These are phyloP conservation scores for Rachycentron canadum DNA, from an alignment of 2,797 vertebrate species.

Conservation along the genomic window DNA sequence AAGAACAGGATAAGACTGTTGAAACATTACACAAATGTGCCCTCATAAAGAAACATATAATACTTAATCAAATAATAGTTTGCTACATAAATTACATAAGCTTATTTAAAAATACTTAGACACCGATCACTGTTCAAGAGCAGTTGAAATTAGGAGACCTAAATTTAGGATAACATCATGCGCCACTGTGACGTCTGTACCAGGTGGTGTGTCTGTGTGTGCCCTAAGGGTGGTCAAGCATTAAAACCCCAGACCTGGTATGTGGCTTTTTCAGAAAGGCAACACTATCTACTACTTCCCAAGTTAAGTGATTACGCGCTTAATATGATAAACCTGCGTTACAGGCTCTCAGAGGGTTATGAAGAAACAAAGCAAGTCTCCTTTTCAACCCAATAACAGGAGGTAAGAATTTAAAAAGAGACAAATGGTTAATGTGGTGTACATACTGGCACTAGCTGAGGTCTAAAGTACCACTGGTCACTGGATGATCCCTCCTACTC, in stretches of 20 bases:
- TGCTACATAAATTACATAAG: background rate
- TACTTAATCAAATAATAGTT: background rate
- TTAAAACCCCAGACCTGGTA: constrained; percentile 60
- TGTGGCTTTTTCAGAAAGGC: constrained; percentile 60
- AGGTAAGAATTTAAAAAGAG: constrained; percentile 26
- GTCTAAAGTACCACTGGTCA: constrained; percentile 29
- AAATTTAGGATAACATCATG: constrained; percentile 84
- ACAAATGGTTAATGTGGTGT: constrained; percentile 13
- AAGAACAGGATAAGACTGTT: background rate
- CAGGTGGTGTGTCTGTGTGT: constrained; percentile 52
- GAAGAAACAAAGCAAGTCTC: background rate
- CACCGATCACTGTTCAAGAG: constrained; percentile 42
- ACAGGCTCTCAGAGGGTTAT: constrained; percentile 13
- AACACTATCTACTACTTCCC: constrained; percentile 41
- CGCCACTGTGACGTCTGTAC: constrained; percentile 70
- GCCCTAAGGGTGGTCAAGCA: constrained; percentile 42
- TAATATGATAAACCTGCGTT: constrained; percentile 45
- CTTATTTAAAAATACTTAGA: constrained; percentile 37
- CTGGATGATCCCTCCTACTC: constrained; percentile 52
- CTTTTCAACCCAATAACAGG: background rate
- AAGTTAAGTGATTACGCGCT: constrained; percentile 50
- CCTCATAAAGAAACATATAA: background rate
- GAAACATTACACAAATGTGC: background rate
- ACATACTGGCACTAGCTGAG: constrained; percentile 27
- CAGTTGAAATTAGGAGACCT: constrained; percentile 71